These are phyloP conservation scores for Thalpophila matura DNA, from an alignment of 2,888 invertebrate genomes.

Conservation along the genomic window DNA sequence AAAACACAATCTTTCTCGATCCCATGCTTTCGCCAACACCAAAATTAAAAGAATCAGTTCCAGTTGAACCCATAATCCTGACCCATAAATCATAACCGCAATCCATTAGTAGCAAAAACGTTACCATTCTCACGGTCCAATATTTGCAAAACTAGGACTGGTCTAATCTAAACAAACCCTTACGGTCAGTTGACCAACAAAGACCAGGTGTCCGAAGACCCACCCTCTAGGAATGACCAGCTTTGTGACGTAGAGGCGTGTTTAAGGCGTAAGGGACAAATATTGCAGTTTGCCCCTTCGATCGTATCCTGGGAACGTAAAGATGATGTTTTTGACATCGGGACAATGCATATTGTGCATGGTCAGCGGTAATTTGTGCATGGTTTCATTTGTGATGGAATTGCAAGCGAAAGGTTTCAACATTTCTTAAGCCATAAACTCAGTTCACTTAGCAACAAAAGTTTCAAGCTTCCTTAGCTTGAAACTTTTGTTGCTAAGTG, in stretches of 20 bases:
- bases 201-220: conserved; percentile 81
- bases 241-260: conserved; percentile 83
- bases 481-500: conserved; percentile 44
- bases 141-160: conserved; percentile 79
- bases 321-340: conserved; percentile 86
- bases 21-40: not conserved
- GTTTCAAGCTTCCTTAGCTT: conserved; percentile 49
- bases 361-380: conserved; percentile 78
- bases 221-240: conserved; percentile 85
- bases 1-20: not conserved
- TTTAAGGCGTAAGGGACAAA: conserved; percentile 83
- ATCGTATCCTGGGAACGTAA: conserved; percentile 79
- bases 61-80: conserved; percentile 41
- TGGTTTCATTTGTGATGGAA: conserved; percentile 68
- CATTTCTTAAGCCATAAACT: not conserved
- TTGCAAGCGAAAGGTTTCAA: conserved; percentile 47
- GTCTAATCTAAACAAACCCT: conserved; percentile 83
- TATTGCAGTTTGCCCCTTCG: conserved; percentile 80
- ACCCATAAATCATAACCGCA: conserved; percentile 56
- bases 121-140: conserved; percentile 84
- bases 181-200: conserved; percentile 88
- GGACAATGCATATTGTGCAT: conserved; percentile 76
- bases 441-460: conserved; percentile 41
- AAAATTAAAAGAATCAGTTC: conserved; percentile 40
- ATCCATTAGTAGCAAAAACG: conserved; percentile 65